Percentiles rank a stretch among this genome's conserved stretches.
Evolutionary conservation across 1,140 invertebrate genomes (phyloP).

Genomic region (Hesperophylax magnus): DNA sequence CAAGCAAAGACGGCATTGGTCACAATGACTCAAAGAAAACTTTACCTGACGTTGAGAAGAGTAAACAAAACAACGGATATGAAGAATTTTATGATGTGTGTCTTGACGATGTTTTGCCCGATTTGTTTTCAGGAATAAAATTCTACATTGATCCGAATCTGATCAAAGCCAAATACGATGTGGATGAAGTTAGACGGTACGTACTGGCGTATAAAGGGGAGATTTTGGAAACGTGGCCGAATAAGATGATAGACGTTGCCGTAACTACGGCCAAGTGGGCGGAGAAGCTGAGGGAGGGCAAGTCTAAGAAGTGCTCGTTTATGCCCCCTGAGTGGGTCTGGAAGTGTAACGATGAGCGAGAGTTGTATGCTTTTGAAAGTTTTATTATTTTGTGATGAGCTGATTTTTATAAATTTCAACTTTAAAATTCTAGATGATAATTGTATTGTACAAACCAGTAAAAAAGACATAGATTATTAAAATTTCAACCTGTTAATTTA

Average conservation of each 20-base stretch:
- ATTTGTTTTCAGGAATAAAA: slow-evolving; percentile 51
- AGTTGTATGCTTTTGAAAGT: slow-evolving; percentile 39
- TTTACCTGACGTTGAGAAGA: not conserved
- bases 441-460: too few relatives aligned
- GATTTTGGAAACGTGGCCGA: slow-evolving; percentile 43
- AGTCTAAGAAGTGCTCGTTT: slow-evolving; percentile 51
- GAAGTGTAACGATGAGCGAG: slow-evolving; percentile 51
- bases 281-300: slow-evolving; percentile 17
- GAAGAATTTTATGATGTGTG: slow-evolving; percentile 1
- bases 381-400: slow-evolving; percentile 23
- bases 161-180: slow-evolving; percentile 10
- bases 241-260: slow-evolving; percentile 43
- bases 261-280: slow-evolving; percentile 40
- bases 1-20: not conserved
- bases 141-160: slow-evolving; percentile 51
- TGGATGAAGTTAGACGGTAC: slow-evolving; percentile 42
- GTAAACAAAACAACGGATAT: not conserved
- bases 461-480: too few relatives aligned
- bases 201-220: slow-evolving; percentile 49
- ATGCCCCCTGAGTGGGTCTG: slow-evolving; percentile 52
- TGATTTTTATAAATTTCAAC: not conserved
- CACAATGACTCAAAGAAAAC: not conserved
- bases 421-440: too few relatives aligned
- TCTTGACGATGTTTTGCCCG: slow-evolving; percentile 22
- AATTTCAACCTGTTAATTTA: too few relatives aligned